Evolutionary conservation across 2,113 vertebrate genomes (phyloP), one percentile per base, ranked within the genome.

Genomic region (Condylura cristata): DNA sequence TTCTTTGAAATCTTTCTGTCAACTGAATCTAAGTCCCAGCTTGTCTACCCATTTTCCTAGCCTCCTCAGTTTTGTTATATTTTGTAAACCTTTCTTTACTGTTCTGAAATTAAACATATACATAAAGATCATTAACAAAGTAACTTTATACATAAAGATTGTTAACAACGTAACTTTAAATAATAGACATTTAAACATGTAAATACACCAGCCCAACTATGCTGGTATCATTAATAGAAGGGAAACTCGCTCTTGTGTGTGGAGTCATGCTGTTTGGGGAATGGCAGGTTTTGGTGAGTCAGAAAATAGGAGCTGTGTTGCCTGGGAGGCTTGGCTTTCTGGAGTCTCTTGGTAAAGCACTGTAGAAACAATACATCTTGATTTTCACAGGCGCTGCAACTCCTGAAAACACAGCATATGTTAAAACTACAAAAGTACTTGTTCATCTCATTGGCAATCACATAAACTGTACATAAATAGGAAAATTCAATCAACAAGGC

Each of bases 61-160:
- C 24, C 46, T 48, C 53, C 37, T 66, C 16, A n/a, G n/a, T 30
- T 65, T 53, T 41, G 48, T 80, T 65, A 41, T 34, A 51, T 11
- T 37, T 71, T 83, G 81, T 72, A 48, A 71, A 60, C 60, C 16
- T 75, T 20, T n/a, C 22, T 32, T 58, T 48, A 63, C 44, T 82
- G 6, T 74, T 92, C n/a, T 85, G 71, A 88, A 95, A 53, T 71
- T 14, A 76, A 71, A 82, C 60, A 18, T n/a, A 46, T 58, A 70
- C 3, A 9, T 44, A 28, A 34, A 34, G 44, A 71, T n/a, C 74
- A 48, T 41, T 37, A 60, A 82, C n/a, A 86, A 79, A 53, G 26
- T 46, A 78, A 78, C 11, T 39, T 37, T 51, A 71, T 56, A 22
- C 3, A 9, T 44, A 28, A 34, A 34, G 44, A 71, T n/a, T 81